Evolutionary conservation across 2,797 vertebrate genomes (phyloP), one percentile per base, ranked within the genome.

Genomic region (Emydoidea blandingii): DNA sequence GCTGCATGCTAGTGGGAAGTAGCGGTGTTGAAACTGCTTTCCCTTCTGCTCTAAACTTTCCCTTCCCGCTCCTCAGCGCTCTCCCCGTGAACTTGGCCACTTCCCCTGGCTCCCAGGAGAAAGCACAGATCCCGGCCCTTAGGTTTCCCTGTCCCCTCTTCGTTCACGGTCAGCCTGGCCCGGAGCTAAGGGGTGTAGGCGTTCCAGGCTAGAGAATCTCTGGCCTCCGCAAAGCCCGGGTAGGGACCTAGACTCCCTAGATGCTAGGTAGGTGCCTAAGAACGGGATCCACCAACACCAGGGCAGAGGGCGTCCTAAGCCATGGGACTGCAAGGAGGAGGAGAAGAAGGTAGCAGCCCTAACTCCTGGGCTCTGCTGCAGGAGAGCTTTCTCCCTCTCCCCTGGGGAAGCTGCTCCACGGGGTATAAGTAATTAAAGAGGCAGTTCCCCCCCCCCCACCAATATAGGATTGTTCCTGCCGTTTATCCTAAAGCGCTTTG

Each of bases 161-260:
- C 21, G 3, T 72, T 72, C 10, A 2, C 21, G 3, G n/a, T 37
- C 65, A 72, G 19, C 18, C 7, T 37, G 16, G n/a, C 2, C 62
- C 10, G 0, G 16, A 10, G n/a, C 65, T 72, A n/a, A 72, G 9
- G 19, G n/a, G 8, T 5, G 18, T 5, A 11, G 19, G 9, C 21
- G n/a, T 68, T 68, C 10, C n/a, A n/a, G 9, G 18, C 65, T 21
- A 72, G n/a, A 37, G n/a, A 21, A 23, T 37, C 65, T 21, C 65
- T 41, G n/a, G n/a, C 65, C 18, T n/a, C n/a, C 15, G 3, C 19
- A 5, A 23, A 10, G 19, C n/a, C 9, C 9, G 1, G 2, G 3
- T 23, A 72, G 65, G 65, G 19, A 21, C n/a, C 65, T 72, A n/a
- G n/a, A 21, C 18, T n/a, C 18, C 15, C 59, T 65, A 15, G 56